A percentile compares a stretch with the other conserved stretches of the same genome.
phyloP scores from a whole-genome alignment of 2,888 invertebrate species.

The Limnephilus auricula region DNA sequence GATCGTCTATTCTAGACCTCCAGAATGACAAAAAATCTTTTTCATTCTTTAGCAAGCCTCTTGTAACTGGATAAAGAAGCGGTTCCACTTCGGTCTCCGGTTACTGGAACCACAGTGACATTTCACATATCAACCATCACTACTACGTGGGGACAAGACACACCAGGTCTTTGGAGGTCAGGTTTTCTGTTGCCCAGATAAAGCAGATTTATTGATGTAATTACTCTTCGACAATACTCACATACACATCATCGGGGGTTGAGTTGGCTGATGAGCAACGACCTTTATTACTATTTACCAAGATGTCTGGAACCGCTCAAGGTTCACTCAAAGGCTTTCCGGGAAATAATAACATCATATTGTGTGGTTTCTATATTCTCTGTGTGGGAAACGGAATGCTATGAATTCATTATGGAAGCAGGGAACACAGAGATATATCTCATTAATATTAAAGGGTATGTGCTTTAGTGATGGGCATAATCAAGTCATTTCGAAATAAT shows the following conservation, averaged over 20 bases:
- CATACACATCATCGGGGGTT: background rate
- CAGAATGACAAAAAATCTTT: too few relatives aligned
- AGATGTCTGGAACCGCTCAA: background rate
- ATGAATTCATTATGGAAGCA: background rate
- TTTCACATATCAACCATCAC: too few relatives aligned
- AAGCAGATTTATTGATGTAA: background rate
- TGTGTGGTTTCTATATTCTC: background rate
- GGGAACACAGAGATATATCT: background rate
- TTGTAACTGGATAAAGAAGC: too few relatives aligned
- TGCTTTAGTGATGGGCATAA: background rate
- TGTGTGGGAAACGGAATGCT: background rate
- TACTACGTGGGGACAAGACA: background rate
- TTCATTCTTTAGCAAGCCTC: too few relatives aligned
- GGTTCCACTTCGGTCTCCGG: too few relatives aligned
- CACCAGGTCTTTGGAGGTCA: background rate
- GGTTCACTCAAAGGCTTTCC: background rate
- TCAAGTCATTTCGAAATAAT: background rate
- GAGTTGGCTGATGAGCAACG: background rate
- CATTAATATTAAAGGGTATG: background rate
- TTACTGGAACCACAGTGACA: too few relatives aligned
- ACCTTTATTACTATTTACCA: background rate
- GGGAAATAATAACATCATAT: background rate
- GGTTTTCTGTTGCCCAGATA: background rate
- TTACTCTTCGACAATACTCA: background rate
- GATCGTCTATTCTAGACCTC: too few relatives aligned